These are phyloP conservation scores for Herminia tarsipennalis DNA, from an alignment of 2,888 invertebrate species.

Conservation along the genomic window DNA sequence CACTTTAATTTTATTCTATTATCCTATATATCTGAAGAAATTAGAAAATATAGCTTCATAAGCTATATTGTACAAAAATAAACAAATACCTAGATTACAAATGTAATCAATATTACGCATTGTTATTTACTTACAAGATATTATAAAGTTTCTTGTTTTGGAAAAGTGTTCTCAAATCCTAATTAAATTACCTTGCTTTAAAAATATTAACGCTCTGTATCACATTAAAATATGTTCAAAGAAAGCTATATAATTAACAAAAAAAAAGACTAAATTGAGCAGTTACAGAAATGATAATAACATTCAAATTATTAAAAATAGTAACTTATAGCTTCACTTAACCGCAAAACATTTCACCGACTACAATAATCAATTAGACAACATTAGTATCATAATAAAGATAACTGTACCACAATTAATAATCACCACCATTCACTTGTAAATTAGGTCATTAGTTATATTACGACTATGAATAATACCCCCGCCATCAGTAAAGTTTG, in stretches of 20 bases:
- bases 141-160: too few species aligned
- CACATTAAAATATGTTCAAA: not conserved
- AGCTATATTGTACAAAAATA: not conserved
- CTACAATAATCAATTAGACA: not conserved
- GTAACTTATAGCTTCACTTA: too few species aligned
- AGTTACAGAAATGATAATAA: too few species aligned
- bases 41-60: too few species aligned
- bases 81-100: too few species aligned
- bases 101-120: too few species aligned
- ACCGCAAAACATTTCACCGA: too few species aligned
- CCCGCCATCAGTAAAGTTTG: conserved; percentile 33
- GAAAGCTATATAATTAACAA: not conserved
- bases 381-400: not conserved
- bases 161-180: too few species aligned
- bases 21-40: not conserved
- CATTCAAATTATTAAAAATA: too few species aligned
- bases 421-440: conserved; percentile 15
- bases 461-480: conserved; percentile 20
- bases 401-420: not conserved
- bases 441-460: conserved; percentile 27
- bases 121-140: too few species aligned
- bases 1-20: conserved; percentile 4
- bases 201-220: too few species aligned
- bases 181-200: too few species aligned
- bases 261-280: not conserved